Evolutionary conservation across 2,888 invertebrate genomes (phyloP), one percentile per base, ranked within the genome.

Genomic region (Folsomia manolachei): DNA sequence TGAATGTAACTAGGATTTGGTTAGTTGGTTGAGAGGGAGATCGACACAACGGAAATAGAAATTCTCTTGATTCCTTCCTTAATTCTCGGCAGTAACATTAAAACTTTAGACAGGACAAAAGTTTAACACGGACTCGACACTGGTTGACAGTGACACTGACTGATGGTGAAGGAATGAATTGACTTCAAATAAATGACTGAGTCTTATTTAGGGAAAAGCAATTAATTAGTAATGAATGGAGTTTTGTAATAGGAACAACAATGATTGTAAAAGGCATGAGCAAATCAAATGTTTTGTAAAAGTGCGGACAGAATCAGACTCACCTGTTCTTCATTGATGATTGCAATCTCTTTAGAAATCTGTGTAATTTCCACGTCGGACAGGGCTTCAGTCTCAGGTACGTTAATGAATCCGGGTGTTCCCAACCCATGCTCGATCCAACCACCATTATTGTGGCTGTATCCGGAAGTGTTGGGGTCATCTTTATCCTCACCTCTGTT

Each of bases 361-460:
- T 74, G 75, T 64, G 74, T 71, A 72, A 81, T 81, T 75, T 81
- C 79, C 39, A 73, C 77, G 19, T 73, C 69, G 19, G 71, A 73
- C 18, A 81, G 72, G 7, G 71, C 66, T 27, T 71, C 70, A 27
- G 77, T 74, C 67, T 81, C 79, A 60, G 78, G 81, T 56, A 79
- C 27, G 68, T 79, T 81, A 52, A 81, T 79, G 72, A 81, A 81
- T 11, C 77, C 81, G 23, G 81, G 81, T 62, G 81, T 79, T 18
- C 79, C 81, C 39, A 78, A 67, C 52, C 79, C 80, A 66, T 75
- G 72, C 27, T 79, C 81, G 19, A 73, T 75, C 25, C 27, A 26
- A 26, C 14, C 67, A 24, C 76, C 77, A 11, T 75, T 76, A 23
- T 71, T 71, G 21, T 26, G 53, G 25, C 7, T 7, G 7, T 4